phyloP scores from a whole-genome alignment of 2,888 invertebrate genomes.

The Therioaphis trifolii region DNA sequence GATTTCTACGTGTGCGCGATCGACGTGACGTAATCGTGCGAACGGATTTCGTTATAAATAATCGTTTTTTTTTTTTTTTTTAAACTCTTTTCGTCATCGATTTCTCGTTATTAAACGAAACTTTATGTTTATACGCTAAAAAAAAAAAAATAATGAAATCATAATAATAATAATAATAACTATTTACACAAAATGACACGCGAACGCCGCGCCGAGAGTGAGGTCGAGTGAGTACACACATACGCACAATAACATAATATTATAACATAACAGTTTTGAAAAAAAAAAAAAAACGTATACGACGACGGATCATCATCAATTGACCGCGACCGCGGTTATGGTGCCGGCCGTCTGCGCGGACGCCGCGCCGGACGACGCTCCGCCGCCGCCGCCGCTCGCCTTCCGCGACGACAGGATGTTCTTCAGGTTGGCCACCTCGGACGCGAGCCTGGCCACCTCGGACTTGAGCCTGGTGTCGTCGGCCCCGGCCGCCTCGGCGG shows the following conservation, averaged over 20 bases:
- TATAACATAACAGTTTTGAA: background rate
- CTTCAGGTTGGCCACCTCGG: slow-evolving; percentile 87
- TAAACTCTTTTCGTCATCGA: too few species aligned
- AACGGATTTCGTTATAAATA: too few species aligned
- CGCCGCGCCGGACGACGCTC: slow-evolving; percentile 18
- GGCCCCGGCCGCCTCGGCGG: slow-evolving; percentile 67
- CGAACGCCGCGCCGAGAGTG: background rate
- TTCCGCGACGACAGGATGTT: slow-evolving; percentile 66
- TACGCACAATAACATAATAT: too few species aligned
- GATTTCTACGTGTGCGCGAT: too few species aligned
- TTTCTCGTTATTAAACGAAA: too few species aligned
- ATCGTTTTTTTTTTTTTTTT: too few species aligned
- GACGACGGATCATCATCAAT: too few species aligned
- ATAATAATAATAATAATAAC: background rate
- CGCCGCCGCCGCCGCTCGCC: background rate
- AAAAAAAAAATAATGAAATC: too few species aligned
- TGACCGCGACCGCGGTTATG: slow-evolving; percentile 43
- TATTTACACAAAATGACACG: background rate
- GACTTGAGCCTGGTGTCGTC: slow-evolving; percentile 78
- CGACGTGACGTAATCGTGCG: too few species aligned
- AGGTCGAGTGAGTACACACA: background rate
- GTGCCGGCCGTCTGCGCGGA: background rate
- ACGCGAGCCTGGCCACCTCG: slow-evolving; percentile 87
- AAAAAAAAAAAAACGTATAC: too few species aligned
- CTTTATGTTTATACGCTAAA: too few species aligned